Evolutionary conservation across 2,888 invertebrate species (phyloP).

Genomic region (Lasioglossum malachurum): DNA sequence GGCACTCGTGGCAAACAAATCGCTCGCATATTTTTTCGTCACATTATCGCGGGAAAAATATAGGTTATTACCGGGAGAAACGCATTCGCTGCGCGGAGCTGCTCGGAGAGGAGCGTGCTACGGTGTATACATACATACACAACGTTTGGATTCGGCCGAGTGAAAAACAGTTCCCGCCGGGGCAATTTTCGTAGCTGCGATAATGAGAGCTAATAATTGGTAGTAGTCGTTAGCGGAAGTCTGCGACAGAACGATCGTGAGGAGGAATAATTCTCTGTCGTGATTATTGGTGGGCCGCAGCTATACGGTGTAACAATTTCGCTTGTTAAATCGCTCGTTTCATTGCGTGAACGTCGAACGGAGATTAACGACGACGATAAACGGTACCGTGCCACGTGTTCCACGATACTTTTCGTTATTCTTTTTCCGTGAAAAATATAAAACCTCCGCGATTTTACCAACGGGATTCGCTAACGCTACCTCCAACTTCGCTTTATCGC

Average conservation of each 20-base stretch:
- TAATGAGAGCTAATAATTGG: slow-evolving; percentile 68
- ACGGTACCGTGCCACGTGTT: neutral
- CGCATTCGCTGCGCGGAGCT: neutral
- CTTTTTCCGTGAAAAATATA: neutral
- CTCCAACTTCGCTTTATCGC: neutral
- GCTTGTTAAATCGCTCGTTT: slow-evolving; percentile 44
- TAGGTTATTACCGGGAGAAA: slow-evolving; percentile 24
- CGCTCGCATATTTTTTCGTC: slow-evolving; percentile 43
- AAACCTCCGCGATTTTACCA: neutral
- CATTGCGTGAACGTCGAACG: slow-evolving; percentile 35
- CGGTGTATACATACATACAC: neutral
- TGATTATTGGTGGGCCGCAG: slow-evolving; percentile 56
- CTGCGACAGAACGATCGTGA: slow-evolving; percentile 53
- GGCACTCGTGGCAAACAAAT: slow-evolving; percentile 32
- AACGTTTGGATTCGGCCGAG: slow-evolving; percentile 33
- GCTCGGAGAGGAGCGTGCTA: neutral
- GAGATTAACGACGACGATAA: slow-evolving; percentile 27
- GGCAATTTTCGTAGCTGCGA: slow-evolving; percentile 64
- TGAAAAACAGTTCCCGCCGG: slow-evolving; percentile 55
- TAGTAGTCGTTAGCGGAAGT: slow-evolving; percentile 63
- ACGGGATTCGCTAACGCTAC: neutral
- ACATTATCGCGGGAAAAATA: slow-evolving; percentile 39
- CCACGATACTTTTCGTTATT: neutral
- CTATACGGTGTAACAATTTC: slow-evolving; percentile 29
- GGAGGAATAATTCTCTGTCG: slow-evolving; percentile 55